Conservation (phyloP, 92 coral and sea anemone species). For the Bergia sp. region DNA sequence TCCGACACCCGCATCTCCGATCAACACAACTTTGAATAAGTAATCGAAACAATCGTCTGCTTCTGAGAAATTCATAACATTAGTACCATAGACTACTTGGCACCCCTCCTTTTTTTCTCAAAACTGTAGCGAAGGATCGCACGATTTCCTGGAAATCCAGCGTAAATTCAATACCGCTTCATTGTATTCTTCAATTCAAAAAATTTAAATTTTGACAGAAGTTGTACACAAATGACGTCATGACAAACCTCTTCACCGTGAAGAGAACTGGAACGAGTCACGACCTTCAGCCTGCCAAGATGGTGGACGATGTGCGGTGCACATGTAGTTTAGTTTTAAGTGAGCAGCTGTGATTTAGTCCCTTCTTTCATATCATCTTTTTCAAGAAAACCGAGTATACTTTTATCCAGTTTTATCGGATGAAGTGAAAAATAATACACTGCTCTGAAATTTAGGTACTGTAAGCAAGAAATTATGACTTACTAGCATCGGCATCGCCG, state of each 20-base stretch:
- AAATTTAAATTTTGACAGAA: not conserved
- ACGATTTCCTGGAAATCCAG: conserved; percentile 38
- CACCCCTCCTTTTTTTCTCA: conserved; percentile 33
- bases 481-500: not conserved
- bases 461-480: not conserved
- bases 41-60: conserved; percentile 77
- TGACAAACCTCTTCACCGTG: not conserved
- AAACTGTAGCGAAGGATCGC: conserved; percentile 18
- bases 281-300: conserved; percentile 42
- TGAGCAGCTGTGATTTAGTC: not conserved
- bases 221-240: conserved; percentile 35
- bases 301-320: conserved; percentile 60
- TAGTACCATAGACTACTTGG: not conserved
- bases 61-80: conserved; percentile 61
- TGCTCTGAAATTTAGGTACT: not conserved
- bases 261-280: not conserved
- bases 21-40: conserved; percentile 84
- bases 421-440: not conserved
- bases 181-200: not conserved
- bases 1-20: conserved; percentile 95
- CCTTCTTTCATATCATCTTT: no score
- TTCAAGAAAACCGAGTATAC: no score
- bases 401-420: no score
- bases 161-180: not conserved
- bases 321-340: not conserved